A percentile compares a stretch with the other conserved stretches of the same genome.
Evolutionary conservation across 2,797 vertebrate genomes (phyloP).

Genomic region (Syngnathus acus): DNA sequence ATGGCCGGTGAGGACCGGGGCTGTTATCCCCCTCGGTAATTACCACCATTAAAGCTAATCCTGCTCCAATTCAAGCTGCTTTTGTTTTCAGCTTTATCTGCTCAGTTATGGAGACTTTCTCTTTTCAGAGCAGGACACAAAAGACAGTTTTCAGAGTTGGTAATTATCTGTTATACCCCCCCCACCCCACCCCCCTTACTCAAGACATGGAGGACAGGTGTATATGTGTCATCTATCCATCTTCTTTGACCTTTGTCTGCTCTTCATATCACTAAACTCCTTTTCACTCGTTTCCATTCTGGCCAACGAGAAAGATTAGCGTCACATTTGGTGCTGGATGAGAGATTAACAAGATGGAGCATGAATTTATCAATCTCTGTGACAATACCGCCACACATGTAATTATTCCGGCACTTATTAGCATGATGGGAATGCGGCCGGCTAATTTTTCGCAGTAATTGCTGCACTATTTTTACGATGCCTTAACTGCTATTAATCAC

Average conservation of each 20-base stretch:
- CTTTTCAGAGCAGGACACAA: slow-evolving; percentile 70
- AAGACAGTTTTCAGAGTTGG: slow-evolving; percentile 68
- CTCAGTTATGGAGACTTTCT: slow-evolving; percentile 71
- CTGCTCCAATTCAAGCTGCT: slow-evolving; percentile 71
- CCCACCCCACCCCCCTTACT: slow-evolving; percentile 61
- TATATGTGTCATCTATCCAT: slow-evolving; percentile 36
- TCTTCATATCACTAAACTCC: slow-evolving; percentile 12
- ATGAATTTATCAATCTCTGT: slow-evolving; percentile 73
- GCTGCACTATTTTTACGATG: slow-evolving; percentile 72
- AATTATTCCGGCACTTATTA: slow-evolving; percentile 73
- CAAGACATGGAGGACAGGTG: slow-evolving; percentile 43
- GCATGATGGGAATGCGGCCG: slow-evolving; percentile 65
- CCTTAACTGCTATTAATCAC: slow-evolving; percentile 73
- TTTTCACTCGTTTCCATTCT: slow-evolving; percentile 30
- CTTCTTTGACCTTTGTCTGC: slow-evolving; percentile 17
- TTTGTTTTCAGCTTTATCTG: slow-evolving; percentile 81
- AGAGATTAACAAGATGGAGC: slow-evolving; percentile 69
- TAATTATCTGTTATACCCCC: slow-evolving; percentile 69
- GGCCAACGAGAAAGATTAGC: slow-evolving; percentile 35
- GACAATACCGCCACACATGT: slow-evolving; percentile 61
- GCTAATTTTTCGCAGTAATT: slow-evolving; percentile 74
- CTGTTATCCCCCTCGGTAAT: slow-evolving; percentile 71
- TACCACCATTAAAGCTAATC: slow-evolving; percentile 74
- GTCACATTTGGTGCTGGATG: slow-evolving; percentile 14
- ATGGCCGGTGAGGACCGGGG: slow-evolving; percentile 66